These are phyloP conservation scores for Scrobipalpa atriplicella DNA, from an alignment of 2,888 invertebrate genomes.

Conservation along the genomic window DNA sequence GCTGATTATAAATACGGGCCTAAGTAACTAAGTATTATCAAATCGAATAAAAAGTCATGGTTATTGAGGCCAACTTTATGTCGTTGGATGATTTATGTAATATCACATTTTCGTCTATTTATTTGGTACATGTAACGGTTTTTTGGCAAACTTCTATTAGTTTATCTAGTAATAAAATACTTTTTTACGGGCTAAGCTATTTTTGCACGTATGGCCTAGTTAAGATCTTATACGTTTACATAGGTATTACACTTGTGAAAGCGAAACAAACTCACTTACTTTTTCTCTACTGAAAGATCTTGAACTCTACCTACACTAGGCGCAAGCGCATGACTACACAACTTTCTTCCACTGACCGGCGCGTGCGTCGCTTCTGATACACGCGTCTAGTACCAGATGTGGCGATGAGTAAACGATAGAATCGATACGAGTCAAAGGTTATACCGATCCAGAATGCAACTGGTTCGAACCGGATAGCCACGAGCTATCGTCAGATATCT, in stretches of 20 bases:
- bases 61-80: too few relatives aligned
- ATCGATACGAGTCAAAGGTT: conserved; percentile 45
- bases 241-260: background rate
- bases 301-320: background rate
- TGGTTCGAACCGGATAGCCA: conserved; percentile 52
- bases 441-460: conserved; percentile 45
- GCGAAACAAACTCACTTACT: background rate
- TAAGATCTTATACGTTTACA: too few relatives aligned
- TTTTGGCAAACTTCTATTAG: too few relatives aligned
- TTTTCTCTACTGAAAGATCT: background rate
- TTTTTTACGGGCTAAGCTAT: too few relatives aligned
- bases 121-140: too few relatives aligned
- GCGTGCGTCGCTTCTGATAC: conserved; percentile 31
- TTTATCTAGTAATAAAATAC: too few relatives aligned
- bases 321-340: background rate
- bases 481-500: conserved; percentile 47
- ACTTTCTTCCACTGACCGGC: conserved; percentile 19
- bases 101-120: too few relatives aligned
- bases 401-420: conserved; percentile 33
- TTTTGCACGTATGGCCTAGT: too few relatives aligned
- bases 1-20: too few relatives aligned
- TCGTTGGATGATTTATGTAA: too few relatives aligned
- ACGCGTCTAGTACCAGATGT: conserved; percentile 39
- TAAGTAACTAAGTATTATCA: too few relatives aligned
- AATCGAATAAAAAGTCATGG: too few relatives aligned